Conservation (phyloP, 2,113 vertebrate species). For the Conger conger region DNA sequence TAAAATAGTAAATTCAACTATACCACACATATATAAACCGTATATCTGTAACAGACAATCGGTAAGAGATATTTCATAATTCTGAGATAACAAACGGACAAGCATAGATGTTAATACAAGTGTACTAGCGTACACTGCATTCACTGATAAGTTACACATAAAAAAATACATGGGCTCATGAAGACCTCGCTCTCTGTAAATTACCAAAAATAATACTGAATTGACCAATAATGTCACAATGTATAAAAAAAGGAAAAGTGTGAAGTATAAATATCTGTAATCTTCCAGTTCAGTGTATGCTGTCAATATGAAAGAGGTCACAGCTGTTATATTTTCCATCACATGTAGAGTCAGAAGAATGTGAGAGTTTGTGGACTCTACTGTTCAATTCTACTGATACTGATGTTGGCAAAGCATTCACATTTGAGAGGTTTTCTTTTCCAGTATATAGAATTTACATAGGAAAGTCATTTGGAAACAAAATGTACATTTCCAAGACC, state of each 20-base stretch:
- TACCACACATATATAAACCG: constrained; percentile 38
- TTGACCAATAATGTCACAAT: constrained; percentile 10
- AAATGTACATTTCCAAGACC: no score
- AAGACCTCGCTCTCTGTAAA: constrained; percentile 29
- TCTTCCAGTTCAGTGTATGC: constrained; percentile 16
- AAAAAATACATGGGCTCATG: constrained; percentile 43
- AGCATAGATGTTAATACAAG: constrained; percentile 31
- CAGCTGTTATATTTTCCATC: background rate
- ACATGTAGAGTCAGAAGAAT: no score
- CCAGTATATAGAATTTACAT: no score
- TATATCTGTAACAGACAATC: constrained; percentile 44
- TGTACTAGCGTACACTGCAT: constrained; percentile 35
- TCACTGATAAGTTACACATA: constrained; percentile 36
- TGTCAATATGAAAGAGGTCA: background rate
- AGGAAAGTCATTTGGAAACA: no score
- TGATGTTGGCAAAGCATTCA: no score
- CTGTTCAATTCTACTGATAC: no score
- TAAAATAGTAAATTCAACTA: constrained; percentile 38
- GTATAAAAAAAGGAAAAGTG: constrained; percentile 7
- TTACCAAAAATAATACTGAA: constrained; percentile 16
- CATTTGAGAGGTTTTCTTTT: no score
- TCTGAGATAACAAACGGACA: constrained; percentile 28
- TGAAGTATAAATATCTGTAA: constrained; percentile 11
- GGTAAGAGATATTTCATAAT: constrained; percentile 36
- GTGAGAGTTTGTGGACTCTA: no score